Conservation (phyloP, 2,888 invertebrate species). For the Invenusta paracnida region DNA sequence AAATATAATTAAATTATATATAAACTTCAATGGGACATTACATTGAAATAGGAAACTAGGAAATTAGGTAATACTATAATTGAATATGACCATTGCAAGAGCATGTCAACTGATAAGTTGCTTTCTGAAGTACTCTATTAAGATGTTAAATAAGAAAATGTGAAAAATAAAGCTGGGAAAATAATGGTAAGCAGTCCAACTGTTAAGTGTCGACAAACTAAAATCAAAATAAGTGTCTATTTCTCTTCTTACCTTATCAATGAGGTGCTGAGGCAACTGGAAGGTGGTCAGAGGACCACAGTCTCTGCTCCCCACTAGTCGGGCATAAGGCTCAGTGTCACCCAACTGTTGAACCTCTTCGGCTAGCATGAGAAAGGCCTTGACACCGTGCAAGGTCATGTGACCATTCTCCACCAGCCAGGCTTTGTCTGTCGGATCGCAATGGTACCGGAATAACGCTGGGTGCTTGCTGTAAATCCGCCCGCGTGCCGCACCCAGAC, state of each 20-base stretch:
- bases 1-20: too few species aligned
- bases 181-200: too few species aligned
- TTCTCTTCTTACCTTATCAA: constrained; percentile 13
- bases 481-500: constrained; percentile 31
- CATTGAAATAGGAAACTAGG: too few species aligned
- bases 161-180: too few species aligned
- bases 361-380: constrained; percentile 34
- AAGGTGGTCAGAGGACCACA: neutral
- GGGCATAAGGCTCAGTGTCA: neutral
- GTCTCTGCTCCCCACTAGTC: neutral
- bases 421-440: constrained; percentile 31
- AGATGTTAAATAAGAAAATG: too few species aligned
- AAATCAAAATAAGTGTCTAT: too few species aligned
- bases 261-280: neutral
- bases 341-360: constrained; percentile 17
- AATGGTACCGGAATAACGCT: constrained; percentile 32
- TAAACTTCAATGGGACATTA: too few species aligned
- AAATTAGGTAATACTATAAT: too few species aligned
- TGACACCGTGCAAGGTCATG: constrained; percentile 31
- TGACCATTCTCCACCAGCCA: constrained; percentile 33
- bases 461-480: constrained; percentile 37
- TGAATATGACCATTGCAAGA: too few species aligned
- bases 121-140: too few species aligned
- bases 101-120: too few species aligned
- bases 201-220: too few species aligned